Evolutionary conservation across 2,113 vertebrate species (phyloP), one percentile per base, ranked within the genome.

Genomic region (Mugil cephalus): DNA sequence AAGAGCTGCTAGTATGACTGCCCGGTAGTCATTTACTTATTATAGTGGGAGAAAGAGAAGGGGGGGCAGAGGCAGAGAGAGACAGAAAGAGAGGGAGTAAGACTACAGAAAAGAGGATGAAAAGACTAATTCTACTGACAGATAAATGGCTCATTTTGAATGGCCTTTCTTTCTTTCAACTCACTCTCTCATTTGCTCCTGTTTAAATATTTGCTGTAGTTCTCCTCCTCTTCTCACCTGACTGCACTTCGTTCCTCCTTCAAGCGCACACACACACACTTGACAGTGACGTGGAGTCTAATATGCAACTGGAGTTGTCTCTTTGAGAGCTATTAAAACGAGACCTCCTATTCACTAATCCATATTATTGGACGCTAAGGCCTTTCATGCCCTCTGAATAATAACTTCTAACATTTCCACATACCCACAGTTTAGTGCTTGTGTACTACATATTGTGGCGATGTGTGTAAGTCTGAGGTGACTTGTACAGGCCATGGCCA

Each of bases 1-100:
- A 98, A 98, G 96, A 92, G 92, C 88, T 91, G 93, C 84, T 94
- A 94, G 94, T 94, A 94, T 92, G 94, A 95, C 94, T 95, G 94
- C 92, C 90, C 88, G 56, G 92, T 88, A 93, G 93, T 94, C 94
- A 96, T 95, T 96, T 95, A 93, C 95, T 95, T 95, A 92, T 95
- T 95, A 83, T 75, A 55, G 73, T 61, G 56, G 43, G 63, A 52
- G 59, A 53, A n/a, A 30, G 61, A 71, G 55, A 73, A 54, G 62
- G 38, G 54, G 47, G 61, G 56, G 48, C 45, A 46, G 21, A 43
- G 66, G 50, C 59, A 45, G 52, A 54, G 36, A 47, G 70, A 68
- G 65, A 56, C 66, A 72, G 59, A 58, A 51, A 48, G 50, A 54
- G 40, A 65, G 48, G 15, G 65, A 67, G 55, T 12, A 63, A 69